Evolutionary conservation across 2,888 invertebrate species (phyloP), one percentile per base, ranked within the genome.

Genomic region (Eupeodes luniger): DNA sequence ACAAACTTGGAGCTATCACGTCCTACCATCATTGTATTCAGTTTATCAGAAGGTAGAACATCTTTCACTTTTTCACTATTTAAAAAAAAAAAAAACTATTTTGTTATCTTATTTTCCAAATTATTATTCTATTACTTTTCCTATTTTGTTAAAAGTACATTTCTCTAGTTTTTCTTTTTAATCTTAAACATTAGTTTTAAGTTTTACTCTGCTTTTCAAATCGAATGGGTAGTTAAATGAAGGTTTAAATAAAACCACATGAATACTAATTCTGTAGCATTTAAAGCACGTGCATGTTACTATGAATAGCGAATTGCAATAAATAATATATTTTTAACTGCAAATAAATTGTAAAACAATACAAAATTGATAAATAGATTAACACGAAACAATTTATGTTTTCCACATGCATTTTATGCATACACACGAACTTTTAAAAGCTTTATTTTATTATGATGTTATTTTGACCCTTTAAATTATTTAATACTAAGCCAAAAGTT

Each of bases 1-100:
- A 70, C 95, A 95, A 92, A 95, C 96, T 86, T 97, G 97, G 97
- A 96, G 97, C 93, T 97, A 96, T 94, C 97, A 97, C 94, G 96
- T 97, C 91, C 95, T 97, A 93, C 97, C 97, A 91, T 96, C 96
- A 92, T 95, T 97, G 93, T 97, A 97, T 94, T 96, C 96, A 93
- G 95, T 96, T 93, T 96, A 96, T 92, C 97, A 97, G 95, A 97
- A 97, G 97, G 97, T 97, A 95, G 92, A 90, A 77, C 69, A 86
- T 86, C 76, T 87, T 80, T 80, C 80, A 85, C 84, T 85, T 75
- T 77, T 84, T 77, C 72, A 66, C 75, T 27, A 27, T 27, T 72
- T 47, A 55, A 55, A 53, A 55, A 69, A 55, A 53, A 55, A 69
- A 69, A 55, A 53, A 55, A 69, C 19, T 66, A n/a, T 49, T 11